Percentiles rank a stretch among this genome's conserved stretches.
These are phyloP conservation scores for Lepus townsendii DNA, from an alignment of 2,797 vertebrate species.

Conservation along the genomic window DNA sequence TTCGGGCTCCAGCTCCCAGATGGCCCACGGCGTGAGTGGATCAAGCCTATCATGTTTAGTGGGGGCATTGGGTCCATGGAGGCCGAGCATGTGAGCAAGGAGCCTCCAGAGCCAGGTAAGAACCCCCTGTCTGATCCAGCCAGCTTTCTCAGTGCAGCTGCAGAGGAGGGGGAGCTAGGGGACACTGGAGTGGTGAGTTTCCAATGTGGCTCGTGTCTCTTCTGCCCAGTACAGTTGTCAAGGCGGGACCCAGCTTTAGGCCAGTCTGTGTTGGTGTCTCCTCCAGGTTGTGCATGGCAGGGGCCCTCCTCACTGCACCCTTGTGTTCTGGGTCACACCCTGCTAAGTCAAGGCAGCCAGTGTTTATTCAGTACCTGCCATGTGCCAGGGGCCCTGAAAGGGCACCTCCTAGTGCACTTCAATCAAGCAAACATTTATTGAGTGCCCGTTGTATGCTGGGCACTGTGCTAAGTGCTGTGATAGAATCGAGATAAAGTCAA, in stretches of 20 bases:
- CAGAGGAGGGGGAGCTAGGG: neutral
- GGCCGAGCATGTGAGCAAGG: slow-evolving; percentile 92
- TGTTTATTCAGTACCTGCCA: neutral
- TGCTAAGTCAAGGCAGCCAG: neutral
- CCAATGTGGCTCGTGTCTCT: neutral
- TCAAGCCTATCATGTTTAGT: slow-evolving; percentile 98
- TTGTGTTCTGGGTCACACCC: neutral
- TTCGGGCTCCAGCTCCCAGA: slow-evolving; percentile 92
- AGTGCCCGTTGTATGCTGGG: neutral
- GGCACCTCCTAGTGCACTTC: neutral
- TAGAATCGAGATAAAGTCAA: neutral
- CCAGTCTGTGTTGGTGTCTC: neutral
- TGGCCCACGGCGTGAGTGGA: slow-evolving; percentile 94
- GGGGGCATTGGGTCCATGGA: slow-evolving; percentile 95
- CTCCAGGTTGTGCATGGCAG: neutral
- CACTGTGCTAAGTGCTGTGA: neutral
- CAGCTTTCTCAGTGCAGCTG: neutral
- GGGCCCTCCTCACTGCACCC: neutral
- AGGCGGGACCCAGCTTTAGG: neutral
- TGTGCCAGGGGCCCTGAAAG: neutral
- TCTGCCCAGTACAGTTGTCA: neutral
- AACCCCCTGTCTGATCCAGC: neutral
- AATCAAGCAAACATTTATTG: neutral
- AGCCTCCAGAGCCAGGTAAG: slow-evolving; percentile 90
- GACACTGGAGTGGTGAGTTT: neutral